phyloP scores from a whole-genome alignment of 1,140 invertebrate genomes.

The Heliconius himera region DNA sequence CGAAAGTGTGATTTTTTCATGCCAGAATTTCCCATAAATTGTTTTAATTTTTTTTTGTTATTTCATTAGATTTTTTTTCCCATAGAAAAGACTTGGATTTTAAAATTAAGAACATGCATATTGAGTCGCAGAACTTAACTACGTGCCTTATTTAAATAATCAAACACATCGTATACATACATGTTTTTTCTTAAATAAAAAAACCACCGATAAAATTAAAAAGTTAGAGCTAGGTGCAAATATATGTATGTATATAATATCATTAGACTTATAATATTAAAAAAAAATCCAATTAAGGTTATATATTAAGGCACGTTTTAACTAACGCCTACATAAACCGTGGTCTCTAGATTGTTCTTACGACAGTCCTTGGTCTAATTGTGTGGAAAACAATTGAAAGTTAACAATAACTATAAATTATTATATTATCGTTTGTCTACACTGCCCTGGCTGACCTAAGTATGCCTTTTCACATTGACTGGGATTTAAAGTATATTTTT shows the following conservation, averaged over 20 bases:
- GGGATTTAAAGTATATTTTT: neutral
- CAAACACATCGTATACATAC: no score
- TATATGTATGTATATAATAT: no score
- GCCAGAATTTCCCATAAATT: no score
- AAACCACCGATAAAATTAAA: neutral
- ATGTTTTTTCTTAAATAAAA: neutral
- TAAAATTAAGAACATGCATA: no score
- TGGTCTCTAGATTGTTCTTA: conserved; percentile 40
- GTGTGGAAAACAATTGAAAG: conserved; percentile 53
- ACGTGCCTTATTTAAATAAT: no score
- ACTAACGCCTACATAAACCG: conserved; percentile 12
- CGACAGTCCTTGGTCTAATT: conserved; percentile 63
- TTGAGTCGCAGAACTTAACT: no score
- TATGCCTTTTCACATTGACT: conserved; percentile 7
- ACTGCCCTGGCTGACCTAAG: conserved; percentile 6
- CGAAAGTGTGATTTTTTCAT: no score
- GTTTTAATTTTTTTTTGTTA: no score
- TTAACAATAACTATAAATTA: conserved; percentile 56
- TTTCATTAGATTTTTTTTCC: neutral
- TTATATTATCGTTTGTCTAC: conserved; percentile 32
- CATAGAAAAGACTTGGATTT: neutral
- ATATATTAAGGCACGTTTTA: neutral
- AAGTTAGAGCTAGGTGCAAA: no score
- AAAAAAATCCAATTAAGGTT: neutral
- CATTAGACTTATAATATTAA: no score